These are phyloP conservation scores for Pyrrhia umbra DNA, from an alignment of 2,888 invertebrate genomes.

Conservation along the genomic window DNA sequence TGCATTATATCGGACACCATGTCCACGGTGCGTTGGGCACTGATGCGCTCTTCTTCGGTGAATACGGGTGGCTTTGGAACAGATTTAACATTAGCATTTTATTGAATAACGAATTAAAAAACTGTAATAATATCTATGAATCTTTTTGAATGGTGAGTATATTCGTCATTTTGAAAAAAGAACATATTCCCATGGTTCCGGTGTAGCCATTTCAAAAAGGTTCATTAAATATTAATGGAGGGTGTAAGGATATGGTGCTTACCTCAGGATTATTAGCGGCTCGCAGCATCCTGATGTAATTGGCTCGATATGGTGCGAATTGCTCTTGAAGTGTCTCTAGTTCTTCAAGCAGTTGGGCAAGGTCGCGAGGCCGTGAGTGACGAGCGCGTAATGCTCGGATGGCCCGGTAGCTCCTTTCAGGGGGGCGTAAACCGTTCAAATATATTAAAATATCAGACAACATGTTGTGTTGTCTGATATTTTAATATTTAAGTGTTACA, in stretches of 20 bases:
- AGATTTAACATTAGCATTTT: too few relatives aligned
- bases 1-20: constrained; percentile 95
- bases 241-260: too few relatives aligned
- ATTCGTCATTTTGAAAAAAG: too few relatives aligned
- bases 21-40: constrained; percentile 92
- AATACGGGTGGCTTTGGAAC: constrained; percentile 59
- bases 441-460: constrained; percentile 19
- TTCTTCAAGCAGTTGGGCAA: constrained; percentile 74
- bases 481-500: constrained; percentile 12
- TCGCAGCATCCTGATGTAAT: constrained; percentile 69
- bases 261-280: constrained; percentile 66
- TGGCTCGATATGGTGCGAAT: constrained; percentile 72
- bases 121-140: too few relatives aligned
- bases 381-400: constrained; percentile 67
- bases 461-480: constrained; percentile 29
- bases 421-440: constrained; percentile 23
- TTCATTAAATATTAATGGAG: too few relatives aligned
- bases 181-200: too few relatives aligned
- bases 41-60: constrained; percentile 80
- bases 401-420: constrained; percentile 63
- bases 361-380: constrained; percentile 72
- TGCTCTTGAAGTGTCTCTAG: constrained; percentile 72
- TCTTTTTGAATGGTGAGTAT: too few relatives aligned
- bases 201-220: too few relatives aligned
- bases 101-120: too few relatives aligned